Evolutionary conservation across 1,140 invertebrate genomes (phyloP).

Genomic region (Uloborus diversus): DNA sequence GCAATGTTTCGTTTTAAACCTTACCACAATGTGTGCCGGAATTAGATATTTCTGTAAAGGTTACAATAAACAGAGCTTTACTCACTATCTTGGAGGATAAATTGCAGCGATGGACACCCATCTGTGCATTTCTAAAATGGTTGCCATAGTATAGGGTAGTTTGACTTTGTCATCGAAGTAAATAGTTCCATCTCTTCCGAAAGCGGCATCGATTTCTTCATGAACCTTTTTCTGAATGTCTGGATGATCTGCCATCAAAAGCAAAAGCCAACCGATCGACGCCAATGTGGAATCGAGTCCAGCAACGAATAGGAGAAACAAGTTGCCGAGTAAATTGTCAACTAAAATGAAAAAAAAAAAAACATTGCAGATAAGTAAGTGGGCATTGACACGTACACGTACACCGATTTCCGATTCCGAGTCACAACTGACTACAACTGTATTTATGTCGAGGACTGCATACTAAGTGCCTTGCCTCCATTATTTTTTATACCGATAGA

Average conservation of each 20-base stretch:
- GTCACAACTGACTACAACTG: no score
- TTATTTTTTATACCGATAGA: no score
- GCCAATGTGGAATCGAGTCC: conserved; percentile 28
- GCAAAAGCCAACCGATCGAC: conserved; percentile 11
- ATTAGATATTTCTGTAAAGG: no score
- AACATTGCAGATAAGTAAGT: no score
- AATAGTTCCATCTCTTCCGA: conserved; percentile 14
- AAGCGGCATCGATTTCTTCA: conserved; percentile 17
- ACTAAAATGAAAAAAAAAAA: background rate
- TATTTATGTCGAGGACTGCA: no score
- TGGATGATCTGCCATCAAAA: conserved; percentile 9
- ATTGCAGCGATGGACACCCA: conserved; percentile 9
- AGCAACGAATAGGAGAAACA: conserved; percentile 11
- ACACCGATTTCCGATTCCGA: no score
- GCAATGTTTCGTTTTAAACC: no score
- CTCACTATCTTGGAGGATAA: conserved; percentile 43
- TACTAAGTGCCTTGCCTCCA: no score
- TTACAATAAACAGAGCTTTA: no score
- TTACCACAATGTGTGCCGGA: no score
- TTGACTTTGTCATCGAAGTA: conserved; percentile 18
- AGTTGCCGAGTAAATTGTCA: conserved; percentile 11
- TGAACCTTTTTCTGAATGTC: conserved; percentile 23
- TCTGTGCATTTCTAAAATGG: conserved; percentile 29
- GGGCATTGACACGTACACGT: no score
- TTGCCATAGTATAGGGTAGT: conserved; percentile 29